phyloP scores from a whole-genome alignment of 2,113 vertebrate genomes.

The Dasyornis broadbenti region DNA sequence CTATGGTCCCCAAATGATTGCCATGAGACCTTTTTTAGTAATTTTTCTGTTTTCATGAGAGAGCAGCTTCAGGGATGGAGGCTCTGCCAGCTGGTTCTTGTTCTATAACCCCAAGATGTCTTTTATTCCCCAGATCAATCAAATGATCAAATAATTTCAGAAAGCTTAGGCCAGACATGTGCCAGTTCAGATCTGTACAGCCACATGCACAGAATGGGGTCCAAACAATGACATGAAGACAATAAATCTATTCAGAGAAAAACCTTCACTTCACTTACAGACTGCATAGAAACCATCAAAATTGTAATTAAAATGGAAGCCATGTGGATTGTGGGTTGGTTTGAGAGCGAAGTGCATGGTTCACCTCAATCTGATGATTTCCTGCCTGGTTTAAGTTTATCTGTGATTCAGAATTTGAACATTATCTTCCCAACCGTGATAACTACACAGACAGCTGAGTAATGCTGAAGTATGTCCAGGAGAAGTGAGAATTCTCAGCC shows the following conservation, averaged over 20 bases:
- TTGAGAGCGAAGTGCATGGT: not conserved
- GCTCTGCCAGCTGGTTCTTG: not conserved
- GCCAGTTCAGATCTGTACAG: not conserved
- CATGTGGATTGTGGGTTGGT: not conserved
- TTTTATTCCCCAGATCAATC: not conserved
- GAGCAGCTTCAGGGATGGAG: not conserved
- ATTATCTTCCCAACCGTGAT: not conserved
- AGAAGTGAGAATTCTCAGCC: not conserved
- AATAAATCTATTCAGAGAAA: not conserved
- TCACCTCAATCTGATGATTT: not conserved
- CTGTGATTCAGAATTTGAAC: not conserved
- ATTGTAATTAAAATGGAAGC: not conserved
- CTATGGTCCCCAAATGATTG: not conserved
- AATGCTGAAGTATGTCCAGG: not conserved
- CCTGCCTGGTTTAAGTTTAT: not conserved
- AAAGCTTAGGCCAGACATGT: not conserved
- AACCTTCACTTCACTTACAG: not conserved
- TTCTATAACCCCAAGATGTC: not conserved
- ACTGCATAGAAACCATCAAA: not conserved
- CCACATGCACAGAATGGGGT: not conserved
- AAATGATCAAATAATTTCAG: not conserved
- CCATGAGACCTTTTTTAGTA: accelerated
- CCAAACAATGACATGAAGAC: not conserved
- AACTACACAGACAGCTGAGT: not conserved
- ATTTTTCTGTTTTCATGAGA: not conserved